Evolutionary conservation across 2,113 vertebrate genomes (phyloP), one percentile per base, ranked within the genome.

Genomic region (Macrotus californicus): DNA sequence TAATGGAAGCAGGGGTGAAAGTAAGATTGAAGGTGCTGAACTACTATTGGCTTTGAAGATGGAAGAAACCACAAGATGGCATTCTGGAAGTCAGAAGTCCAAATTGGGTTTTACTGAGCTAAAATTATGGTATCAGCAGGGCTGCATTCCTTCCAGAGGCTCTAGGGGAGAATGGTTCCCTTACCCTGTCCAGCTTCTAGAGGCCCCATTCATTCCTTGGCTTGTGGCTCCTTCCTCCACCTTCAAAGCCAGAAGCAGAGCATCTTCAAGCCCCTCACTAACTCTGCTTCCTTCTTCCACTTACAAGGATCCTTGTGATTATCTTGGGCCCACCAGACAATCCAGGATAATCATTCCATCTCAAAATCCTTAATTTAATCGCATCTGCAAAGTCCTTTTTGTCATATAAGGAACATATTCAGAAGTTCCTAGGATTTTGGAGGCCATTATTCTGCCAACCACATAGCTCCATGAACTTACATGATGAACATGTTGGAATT

Each of bases 291-390:
- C 84, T 80, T 82, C 54, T 79, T 83, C 34, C 21, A 79, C 22
- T 79, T 89, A 21, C 1, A 73, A 77, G n/a, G n/a, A 82, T 76
- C 14, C 36, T 89, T 90, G 4, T 89, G 39, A 61, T 72, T 93
- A 70, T 14, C 12, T 21, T n/a, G 41, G 36, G 12, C 6, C 10
- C n/a, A 52, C 31, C 24, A 83, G 29, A 64, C 21, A 81, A 89
- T 54, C 67, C 43, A 83, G 4, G 19, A 92, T 69, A 69, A 64
- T 29, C n/a, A 86, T 82, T 73, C 56, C 70, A 66, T 56, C 36
- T 92, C 39, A 92, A 50, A 91, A 56, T 86, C 18, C 67, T 61
- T 92, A 61, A 79, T 87, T 80, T 88, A 87, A 72, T 73, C 36
- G 91, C 13, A 91, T 34, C 43, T 69, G 3, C 19, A 69, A 81